Percentiles rank a stretch among this genome's conserved stretches.
Conservation (phyloP, 2,888 invertebrate species). For the Neuroscelio doddi region DNA sequence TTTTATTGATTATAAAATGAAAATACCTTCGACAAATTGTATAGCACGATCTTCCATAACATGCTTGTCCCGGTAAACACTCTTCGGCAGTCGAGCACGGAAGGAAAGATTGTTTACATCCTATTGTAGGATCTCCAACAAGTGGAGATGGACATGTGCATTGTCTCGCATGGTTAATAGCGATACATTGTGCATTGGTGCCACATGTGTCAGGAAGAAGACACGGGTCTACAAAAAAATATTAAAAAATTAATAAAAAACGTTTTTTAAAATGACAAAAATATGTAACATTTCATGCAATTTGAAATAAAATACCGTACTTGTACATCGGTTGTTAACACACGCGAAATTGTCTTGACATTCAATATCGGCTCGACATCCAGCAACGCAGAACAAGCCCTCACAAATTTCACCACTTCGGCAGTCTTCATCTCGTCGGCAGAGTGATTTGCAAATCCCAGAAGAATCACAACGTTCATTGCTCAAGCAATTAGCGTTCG, state of each 20-base stretch:
- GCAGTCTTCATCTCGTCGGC: conserved; percentile 89
- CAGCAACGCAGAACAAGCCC: conserved; percentile 83
- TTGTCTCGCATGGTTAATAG: conserved; percentile 81
- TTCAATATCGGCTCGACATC: conserved; percentile 86
- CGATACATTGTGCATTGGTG: conserved; percentile 84
- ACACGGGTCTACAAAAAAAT: conserved; percentile 77
- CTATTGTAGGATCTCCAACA: conserved; percentile 82
- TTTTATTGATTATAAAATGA: too few relatives aligned
- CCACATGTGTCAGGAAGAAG: conserved; percentile 85
- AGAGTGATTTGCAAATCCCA: conserved; percentile 89
- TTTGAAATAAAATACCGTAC: conserved; percentile 51
- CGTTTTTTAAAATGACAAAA: too few relatives aligned
- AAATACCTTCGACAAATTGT: conserved; percentile 83
- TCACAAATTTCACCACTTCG: conserved; percentile 90
- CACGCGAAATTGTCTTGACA: conserved; percentile 85
- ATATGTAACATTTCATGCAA: neutral
- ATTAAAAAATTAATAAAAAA: conserved; percentile 7
- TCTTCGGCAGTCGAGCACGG: conserved; percentile 79
- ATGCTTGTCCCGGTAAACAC: conserved; percentile 82
- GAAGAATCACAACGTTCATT: conserved; percentile 83
- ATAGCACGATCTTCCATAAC: conserved; percentile 86
- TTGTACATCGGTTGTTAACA: conserved; percentile 83
- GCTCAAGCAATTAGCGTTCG: conserved; percentile 83
- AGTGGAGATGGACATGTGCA: conserved; percentile 84
- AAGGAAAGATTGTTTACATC: conserved; percentile 80